Percentiles rank a stretch among this genome's conserved stretches.
Evolutionary conservation across 2,797 vertebrate genomes (phyloP).

Genomic region (Falco berigora): DNA sequence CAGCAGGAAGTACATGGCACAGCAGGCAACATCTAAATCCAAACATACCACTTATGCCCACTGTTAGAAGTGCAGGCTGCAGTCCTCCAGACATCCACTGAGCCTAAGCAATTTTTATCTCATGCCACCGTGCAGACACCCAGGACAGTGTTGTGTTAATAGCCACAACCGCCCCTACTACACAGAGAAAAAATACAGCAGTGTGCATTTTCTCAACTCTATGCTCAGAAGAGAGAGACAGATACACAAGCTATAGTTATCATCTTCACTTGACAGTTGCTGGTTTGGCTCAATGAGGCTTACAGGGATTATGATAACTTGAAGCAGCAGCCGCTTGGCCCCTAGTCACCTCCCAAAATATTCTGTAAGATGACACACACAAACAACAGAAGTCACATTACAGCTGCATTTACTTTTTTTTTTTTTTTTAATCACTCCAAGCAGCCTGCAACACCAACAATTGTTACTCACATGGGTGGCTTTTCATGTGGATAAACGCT

Average conservation of each 20-base stretch:
- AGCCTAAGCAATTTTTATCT: not conserved
- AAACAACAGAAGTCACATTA: conserved; percentile 56
- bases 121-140: not conserved
- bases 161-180: not conserved
- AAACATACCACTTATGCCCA: not conserved
- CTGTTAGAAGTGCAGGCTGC: not conserved
- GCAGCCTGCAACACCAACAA: not conserved
- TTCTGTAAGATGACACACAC: conserved; percentile 53
- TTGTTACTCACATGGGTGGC: conserved; percentile 2
- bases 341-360: conserved; percentile 56
- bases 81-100: not conserved
- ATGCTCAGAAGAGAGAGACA: not conserved
- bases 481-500: not conserved
- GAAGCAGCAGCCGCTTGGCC: conserved; percentile 31
- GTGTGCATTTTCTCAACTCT: not conserved
- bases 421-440: not conserved
- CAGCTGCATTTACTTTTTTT: not conserved
- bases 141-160: not conserved
- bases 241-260: conserved; percentile 37
- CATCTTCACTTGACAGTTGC: conserved; percentile 39
- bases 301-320: conserved; percentile 49
- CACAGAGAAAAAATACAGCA: not conserved
- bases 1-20: not conserved
- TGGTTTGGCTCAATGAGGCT: conserved; percentile 49
- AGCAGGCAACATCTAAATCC: not conserved